phyloP scores from a whole-genome alignment of 2,113 vertebrate genomes.

The Herpetotheres cachinnans region DNA sequence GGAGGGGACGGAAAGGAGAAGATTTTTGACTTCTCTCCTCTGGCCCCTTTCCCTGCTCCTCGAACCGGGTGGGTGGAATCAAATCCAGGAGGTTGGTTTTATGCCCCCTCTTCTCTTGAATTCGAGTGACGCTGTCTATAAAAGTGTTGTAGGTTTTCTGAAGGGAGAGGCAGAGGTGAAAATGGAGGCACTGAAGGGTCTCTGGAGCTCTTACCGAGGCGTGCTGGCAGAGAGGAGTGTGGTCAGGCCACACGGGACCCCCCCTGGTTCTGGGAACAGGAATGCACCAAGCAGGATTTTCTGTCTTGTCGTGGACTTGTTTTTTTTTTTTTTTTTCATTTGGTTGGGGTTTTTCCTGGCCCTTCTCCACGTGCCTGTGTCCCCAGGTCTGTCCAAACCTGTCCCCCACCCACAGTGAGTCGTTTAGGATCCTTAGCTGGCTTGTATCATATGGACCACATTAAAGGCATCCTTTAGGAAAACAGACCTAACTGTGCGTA shows the following conservation, averaged over 20 bases:
- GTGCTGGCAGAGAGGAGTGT: too few relatives aligned
- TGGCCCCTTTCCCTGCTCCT: not conserved
- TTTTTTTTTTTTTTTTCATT: not conserved
- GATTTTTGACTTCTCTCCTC: not conserved
- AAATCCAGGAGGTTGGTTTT: not conserved
- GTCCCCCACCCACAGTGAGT: not conserved
- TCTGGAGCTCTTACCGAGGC: not conserved
- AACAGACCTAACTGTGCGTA: not conserved
- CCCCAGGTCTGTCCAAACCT: not conserved
- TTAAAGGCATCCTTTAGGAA: not conserved
- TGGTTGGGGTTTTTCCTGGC: not conserved
- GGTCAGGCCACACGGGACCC: not conserved
- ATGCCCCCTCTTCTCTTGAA: not conserved
- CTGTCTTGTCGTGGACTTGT: not conserved
- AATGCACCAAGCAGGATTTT: not conserved
- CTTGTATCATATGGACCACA: not conserved
- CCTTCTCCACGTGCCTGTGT: not conserved
- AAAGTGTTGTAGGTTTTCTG: not conserved
- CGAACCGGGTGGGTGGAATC: fast-evolving
- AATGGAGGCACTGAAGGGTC: fast-evolving
- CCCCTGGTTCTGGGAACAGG: not conserved
- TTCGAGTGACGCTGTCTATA: too few relatives aligned
- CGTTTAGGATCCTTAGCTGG: not conserved
- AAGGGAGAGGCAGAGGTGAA: not conserved
- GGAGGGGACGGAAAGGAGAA: not conserved